Base-by-base conservation (phyloP, 2,113 vertebrate species). In the Notarius lentiginosus region DNA sequence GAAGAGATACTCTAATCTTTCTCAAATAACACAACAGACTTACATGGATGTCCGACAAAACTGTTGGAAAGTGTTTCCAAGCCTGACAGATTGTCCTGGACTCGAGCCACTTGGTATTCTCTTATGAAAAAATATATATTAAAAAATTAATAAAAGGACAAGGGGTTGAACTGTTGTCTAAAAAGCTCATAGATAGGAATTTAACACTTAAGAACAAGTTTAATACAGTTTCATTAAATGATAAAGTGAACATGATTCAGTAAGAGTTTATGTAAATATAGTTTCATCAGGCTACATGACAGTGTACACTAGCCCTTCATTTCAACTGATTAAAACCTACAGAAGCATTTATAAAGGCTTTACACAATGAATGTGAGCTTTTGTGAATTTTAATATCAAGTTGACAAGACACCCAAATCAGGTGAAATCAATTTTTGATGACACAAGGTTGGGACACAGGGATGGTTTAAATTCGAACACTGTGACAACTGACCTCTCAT, bases 21-120 rank as follows among this genome's bases (percentile, higher is more conserved):
- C 70, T 76, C 24, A 79, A 72, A 70, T 34, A 70, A 84, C 66
- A 88, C 30, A 70, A 86, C 81, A 88, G 80, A 76, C 84, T 41
- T 27, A 84, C 22, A 34, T 18, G 80, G 49, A 72, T 89, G 87
- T 90, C 72, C 55, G 51, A 90, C 85, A 90, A 90, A 89, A 90
- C 89, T 79, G 87, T 87, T 89, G 83, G 88, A 89, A 20, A 22
- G 53, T 30, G 14, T 89, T 47, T 81, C 61, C 14, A 27, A 75
- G 68, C 20, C 66, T 70, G 82, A 77, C 88, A 89, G 86, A 87
- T 83, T 89, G 83, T 85, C 51, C 20, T n/a, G 61, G 86, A 49
- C 73, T 51, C 55, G 51, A 27, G 79, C 53, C 51, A 18, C 73
- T 24, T 82, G 7, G n/a, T 76, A 53, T 61, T 65, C 49, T 12